These are phyloP conservation scores for Monopis laevigella DNA, from an alignment of 2,888 invertebrate genomes.

Conservation along the genomic window DNA sequence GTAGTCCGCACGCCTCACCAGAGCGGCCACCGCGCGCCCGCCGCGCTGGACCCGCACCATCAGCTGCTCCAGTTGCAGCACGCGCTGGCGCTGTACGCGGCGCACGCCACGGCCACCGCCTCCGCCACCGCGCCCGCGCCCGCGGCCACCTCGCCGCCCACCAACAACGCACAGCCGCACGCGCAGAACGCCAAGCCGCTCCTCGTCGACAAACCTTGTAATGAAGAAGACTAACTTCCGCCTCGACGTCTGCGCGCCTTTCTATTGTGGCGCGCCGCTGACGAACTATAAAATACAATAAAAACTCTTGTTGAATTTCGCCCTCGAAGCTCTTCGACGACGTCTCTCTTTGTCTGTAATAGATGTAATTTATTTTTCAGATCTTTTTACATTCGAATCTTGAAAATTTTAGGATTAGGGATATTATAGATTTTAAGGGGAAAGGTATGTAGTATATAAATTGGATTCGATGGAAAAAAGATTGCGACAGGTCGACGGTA, in stretches of 20 bases:
- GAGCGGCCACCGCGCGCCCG: conserved; percentile 57
- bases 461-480: conserved; percentile 5
- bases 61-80: conserved; percentile 59
- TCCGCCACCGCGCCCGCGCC: conserved; percentile 41
- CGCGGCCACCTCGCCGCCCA: conserved; percentile 26
- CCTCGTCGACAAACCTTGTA: conserved; percentile 54
- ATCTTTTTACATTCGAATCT: conserved; percentile 50
- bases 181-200: conserved; percentile 49
- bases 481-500: not conserved
- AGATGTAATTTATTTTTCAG: conserved; percentile 33
- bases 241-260: conserved; percentile 11
- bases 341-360: conserved; percentile 27
- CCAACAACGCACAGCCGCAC: conserved; percentile 25
- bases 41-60: conserved; percentile 55
- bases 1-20: conserved; percentile 61
- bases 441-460: conserved; percentile 22
- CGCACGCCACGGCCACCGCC: conserved; percentile 54
- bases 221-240: conserved; percentile 46
- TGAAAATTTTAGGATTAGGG: conserved; percentile 28
- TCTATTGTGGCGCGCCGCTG: not conserved
- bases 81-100: conserved; percentile 55
- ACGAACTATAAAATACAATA: not conserved
- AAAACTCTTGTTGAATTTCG: conserved; percentile 1
- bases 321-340: conserved; percentile 22
- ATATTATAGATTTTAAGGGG: conserved; percentile 46